A percentile compares a stretch with the other conserved stretches of the same genome.
phyloP scores from a whole-genome alignment of 2,888 invertebrate genomes.

The Parnassius mnemosyne region DNA sequence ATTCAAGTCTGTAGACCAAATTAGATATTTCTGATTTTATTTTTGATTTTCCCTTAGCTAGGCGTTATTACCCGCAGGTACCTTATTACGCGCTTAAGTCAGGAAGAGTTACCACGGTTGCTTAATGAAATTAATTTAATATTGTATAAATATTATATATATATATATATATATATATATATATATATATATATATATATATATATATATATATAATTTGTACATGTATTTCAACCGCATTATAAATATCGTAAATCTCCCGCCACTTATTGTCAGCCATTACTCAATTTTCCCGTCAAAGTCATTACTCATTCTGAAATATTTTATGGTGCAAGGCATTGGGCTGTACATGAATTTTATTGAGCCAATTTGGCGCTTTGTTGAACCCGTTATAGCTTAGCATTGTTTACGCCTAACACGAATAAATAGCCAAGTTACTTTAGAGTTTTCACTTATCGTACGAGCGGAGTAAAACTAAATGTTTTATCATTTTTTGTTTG shows the following conservation, averaged over 20 bases:
- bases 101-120: neutral
- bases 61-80: too few species aligned
- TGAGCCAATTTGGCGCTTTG: constrained; percentile 36
- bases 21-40: too few species aligned
- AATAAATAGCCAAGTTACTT: constrained; percentile 11
- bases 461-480: too few species aligned
- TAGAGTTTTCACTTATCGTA: constrained; percentile 6
- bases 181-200: too few species aligned
- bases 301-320: constrained; percentile 25
- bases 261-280: constrained; percentile 25
- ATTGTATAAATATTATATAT: neutral
- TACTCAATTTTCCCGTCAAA: constrained; percentile 23
- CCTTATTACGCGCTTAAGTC: neutral
- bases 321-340: constrained; percentile 26
- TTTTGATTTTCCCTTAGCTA: too few species aligned
- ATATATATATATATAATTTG: neutral
- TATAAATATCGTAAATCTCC: constrained; percentile 23
- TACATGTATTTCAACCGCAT: constrained; percentile 6
- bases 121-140: too few species aligned
- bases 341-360: constrained; percentile 32
- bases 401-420: constrained; percentile 16
- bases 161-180: too few species aligned
- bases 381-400: constrained; percentile 27
- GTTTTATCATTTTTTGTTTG: too few species aligned
- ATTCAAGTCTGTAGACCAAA: too few species aligned